These are phyloP conservation scores for Diachasma alloeum DNA, from an alignment of 1,140 invertebrate genomes.

Conservation along the genomic window DNA sequence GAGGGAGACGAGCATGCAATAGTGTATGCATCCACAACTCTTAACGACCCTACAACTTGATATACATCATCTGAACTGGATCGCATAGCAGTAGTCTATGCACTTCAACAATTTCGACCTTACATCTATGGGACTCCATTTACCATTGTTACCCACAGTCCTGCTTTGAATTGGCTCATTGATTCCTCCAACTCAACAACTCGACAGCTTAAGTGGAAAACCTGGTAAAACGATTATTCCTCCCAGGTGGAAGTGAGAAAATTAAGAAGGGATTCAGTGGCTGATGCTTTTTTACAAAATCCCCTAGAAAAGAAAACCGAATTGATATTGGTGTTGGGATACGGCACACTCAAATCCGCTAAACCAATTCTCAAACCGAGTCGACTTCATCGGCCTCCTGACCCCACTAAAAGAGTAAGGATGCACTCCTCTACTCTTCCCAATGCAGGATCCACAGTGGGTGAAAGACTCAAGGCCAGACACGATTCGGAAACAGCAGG, in stretches of 20 bases:
- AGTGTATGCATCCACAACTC: conserved; percentile 31
- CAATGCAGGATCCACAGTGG: no score
- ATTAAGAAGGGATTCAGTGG: neutral
- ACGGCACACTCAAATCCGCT: no score
- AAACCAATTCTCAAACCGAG: no score
- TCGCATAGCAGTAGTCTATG: conserved; percentile 54
- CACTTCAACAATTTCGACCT: conserved; percentile 57
- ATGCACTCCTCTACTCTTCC: no score
- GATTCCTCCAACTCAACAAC: neutral
- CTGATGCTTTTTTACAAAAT: no score
- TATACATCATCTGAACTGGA: conserved; percentile 45
- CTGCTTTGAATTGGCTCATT: no score
- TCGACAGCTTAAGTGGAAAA: neutral
- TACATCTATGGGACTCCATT: conserved; percentile 64
- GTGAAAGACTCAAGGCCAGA: no score
- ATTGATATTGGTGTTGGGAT: no score
- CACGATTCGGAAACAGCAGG: no score
- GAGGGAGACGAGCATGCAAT: conserved; percentile 31
- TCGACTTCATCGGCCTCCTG: no score
- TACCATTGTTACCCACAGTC: conserved; percentile 59
- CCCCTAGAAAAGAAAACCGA: no score
- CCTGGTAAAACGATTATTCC: neutral
- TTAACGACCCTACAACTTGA: conserved; percentile 45
- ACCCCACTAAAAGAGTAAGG: no score
- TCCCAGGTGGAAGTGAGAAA: neutral